Base-by-base conservation (phyloP, 2,797 vertebrate species). In the Argentina silus region DNA sequence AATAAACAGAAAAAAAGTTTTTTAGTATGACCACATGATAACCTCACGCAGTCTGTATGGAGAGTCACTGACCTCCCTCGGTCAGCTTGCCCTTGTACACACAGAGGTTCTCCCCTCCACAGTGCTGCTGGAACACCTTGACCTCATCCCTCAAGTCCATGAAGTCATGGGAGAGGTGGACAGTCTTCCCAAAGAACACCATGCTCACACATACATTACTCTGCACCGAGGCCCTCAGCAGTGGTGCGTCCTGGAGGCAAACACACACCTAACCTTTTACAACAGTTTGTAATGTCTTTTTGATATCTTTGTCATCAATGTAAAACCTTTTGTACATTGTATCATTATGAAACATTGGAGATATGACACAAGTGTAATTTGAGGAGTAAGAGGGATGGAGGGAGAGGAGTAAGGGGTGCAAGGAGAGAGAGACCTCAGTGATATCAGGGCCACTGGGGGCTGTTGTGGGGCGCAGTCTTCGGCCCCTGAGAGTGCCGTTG, bases 91-190 rank as follows among this genome's bases (percentile, higher is more conserved):
- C 97, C 89, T 92, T 95, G 82, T 89, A 99, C 67, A 99, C 94
- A 87, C 97, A 99, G 7, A 99, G 91, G 82, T 98, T 99, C 88
- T 98, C 96, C 67, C 97, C 96, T 70, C 98, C 98, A 51, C 98
- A 98, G 78, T 99, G 96, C 42, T 99, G 98, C 83, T 99, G 97
- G 69, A 95, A 95, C 79, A 98, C 91, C 89, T 93, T 96, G 82
- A 99, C 91, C 74, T 99, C 97, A 12, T 98, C 96, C 78, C 91
- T 92, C 79, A 89, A 86, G 71, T 94, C 93, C 0, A 70, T 59
- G 70, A 92, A 69, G 51, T 94, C 89, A 0, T 91, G 91, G 44
- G 93, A 93, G 43, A 98, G 90, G 72, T 92, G 95, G 65, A 96
- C 93, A 0, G 86, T 90, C 92, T 96, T 97, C 3, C 98, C 97